Evolutionary conservation across 30 jellyfish, hydroid and myxozoan genomes (phyloP), one percentile per base, ranked within the genome.

Genomic region (Phacellophora camtschatica): DNA sequence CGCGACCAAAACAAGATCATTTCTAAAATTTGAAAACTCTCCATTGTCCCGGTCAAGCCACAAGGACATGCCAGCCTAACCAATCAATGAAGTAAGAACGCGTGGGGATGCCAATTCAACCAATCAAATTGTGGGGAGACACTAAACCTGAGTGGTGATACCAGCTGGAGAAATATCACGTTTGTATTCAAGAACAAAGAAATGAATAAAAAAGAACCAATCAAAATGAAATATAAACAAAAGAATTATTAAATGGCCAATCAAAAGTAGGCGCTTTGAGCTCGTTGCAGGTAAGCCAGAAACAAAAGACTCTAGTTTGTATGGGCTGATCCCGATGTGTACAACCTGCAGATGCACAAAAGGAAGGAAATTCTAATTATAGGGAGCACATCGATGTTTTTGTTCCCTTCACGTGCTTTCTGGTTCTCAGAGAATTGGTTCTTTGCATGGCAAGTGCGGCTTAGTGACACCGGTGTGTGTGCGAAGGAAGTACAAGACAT

Each of bases 1-100:
- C 73, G 84, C 79, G 77, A 80, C 72, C 91, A 80, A 78, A 78
- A 80, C 91, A 80, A 80, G 91, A 80, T 80, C 91, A 80, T 80
- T 80, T 80, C 91, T 80, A 70, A 66, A 80, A 80, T 80, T 80
- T 80, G 91, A 80, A 80, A 77, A 80, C 77, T 80, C 84, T 53
- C 74, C 91, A 64, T 80, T 80, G 91, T 80, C 63, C 51, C 81
- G 84, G 58, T 22, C 67, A 64, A 77, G 84, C 91, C 91, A 80
- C 91, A 80, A 80, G 91, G 81, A 80, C 91, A 80, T 62, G 64
- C 77, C 79, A 4, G 37, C 50, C 29, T 39, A 35, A 71, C 91
- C 91, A 80, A 80, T 80, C 91, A 80, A 35, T 37, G 4, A 4
- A 7, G 69, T 18, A 34, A 19, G 9, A 50, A 9, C 4, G 23